Conservation (phyloP, 2,888 invertebrate species). For the Asteroscopus sphinx region DNA sequence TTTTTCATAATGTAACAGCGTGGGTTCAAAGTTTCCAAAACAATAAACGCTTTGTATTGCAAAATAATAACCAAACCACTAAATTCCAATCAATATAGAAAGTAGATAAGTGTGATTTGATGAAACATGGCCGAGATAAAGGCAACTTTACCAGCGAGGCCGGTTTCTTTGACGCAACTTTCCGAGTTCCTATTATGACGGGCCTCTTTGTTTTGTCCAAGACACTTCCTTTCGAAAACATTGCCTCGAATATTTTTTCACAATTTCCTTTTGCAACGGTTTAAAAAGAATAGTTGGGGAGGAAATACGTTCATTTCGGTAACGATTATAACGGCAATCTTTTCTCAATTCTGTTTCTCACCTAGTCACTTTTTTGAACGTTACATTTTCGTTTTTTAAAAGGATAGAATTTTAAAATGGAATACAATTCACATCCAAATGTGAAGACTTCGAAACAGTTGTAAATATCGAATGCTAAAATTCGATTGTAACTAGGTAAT, state of each 20-base stretch:
- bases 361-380: conserved; percentile 24
- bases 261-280: conserved; percentile 68
- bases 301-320: conserved; percentile 61
- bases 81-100: conserved; percentile 74
- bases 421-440: conserved; percentile 24
- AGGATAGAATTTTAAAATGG: conserved; percentile 6
- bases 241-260: conserved; percentile 72
- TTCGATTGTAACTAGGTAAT: conserved; percentile 42
- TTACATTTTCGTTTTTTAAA: conserved; percentile 15
- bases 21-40: conserved; percentile 4
- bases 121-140: conserved; percentile 77
- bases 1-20: conserved; percentile 25
- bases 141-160: conserved; percentile 69
- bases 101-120: conserved; percentile 80
- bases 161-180: conserved; percentile 73
- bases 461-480: conserved; percentile 25
- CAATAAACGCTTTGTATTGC: conserved; percentile 30
- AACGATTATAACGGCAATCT: conserved; percentile 21
- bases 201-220: conserved; percentile 78
- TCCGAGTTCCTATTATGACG: conserved; percentile 73
- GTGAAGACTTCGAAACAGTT: background rate
- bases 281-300: conserved; percentile 64
- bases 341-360: conserved; percentile 27
- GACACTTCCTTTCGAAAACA: conserved; percentile 74
- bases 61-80: conserved; percentile 45